A percentile compares a stretch with the other conserved stretches of the same genome.
Conservation (phyloP, 1,140 invertebrate genomes). For the Asbolus verrucosus region DNA sequence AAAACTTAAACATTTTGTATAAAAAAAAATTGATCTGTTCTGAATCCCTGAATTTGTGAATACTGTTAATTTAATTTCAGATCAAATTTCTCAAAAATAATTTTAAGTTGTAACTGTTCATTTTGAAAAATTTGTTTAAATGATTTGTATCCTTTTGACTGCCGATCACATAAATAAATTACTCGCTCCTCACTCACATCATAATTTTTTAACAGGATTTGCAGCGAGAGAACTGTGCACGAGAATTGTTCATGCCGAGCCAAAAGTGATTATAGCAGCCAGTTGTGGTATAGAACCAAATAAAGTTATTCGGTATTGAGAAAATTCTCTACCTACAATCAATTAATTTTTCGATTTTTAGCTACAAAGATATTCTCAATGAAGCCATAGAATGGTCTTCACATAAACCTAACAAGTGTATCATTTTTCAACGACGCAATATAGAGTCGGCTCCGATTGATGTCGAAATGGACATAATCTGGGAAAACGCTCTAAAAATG, state of each 20-base stretch:
- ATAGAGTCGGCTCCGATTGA: slow-evolving; percentile 75
- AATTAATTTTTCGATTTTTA: slow-evolving; percentile 60
- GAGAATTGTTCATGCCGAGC: slow-evolving; percentile 88
- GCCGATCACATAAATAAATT: too few relatives aligned
- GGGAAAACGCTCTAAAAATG: slow-evolving; percentile 77
- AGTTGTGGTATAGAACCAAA: slow-evolving; percentile 91
- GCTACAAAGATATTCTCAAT: slow-evolving; percentile 91
- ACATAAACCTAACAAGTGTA: slow-evolving; percentile 79
- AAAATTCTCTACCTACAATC: not conserved
- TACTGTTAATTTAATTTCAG: too few relatives aligned
- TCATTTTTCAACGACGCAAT: slow-evolving; percentile 82
- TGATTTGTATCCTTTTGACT: too few relatives aligned
- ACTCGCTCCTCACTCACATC: not conserved
- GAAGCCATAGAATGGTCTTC: slow-evolving; percentile 81
- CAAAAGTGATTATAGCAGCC: slow-evolving; percentile 89
- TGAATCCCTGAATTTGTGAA: too few relatives aligned
- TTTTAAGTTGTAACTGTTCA: too few relatives aligned
- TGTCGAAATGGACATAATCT: slow-evolving; percentile 76
- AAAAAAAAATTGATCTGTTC: too few relatives aligned
- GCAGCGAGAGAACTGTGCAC: slow-evolving; percentile 87
- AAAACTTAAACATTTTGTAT: too few relatives aligned
- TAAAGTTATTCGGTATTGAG: slow-evolving; percentile 78
- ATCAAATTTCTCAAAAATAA: too few relatives aligned
- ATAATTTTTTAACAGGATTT: slow-evolving; percentile 75
- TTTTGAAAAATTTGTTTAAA: too few relatives aligned